Percentiles rank a stretch among this genome's conserved stretches.
phyloP scores from a whole-genome alignment of 2,113 vertebrate genomes.

The Cyrtonyx montezumae region DNA sequence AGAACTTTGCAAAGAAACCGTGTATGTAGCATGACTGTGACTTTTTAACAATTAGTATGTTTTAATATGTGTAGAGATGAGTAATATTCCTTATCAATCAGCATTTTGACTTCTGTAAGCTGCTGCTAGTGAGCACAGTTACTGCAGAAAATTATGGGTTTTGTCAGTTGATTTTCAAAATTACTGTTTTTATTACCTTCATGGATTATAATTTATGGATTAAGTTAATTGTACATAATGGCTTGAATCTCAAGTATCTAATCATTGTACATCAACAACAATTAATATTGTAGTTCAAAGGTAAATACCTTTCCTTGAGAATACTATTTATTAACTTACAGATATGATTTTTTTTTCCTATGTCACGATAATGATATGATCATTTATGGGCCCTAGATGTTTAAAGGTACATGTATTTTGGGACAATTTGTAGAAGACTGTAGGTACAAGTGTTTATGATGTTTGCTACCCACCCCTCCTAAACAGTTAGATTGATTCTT shows the following conservation, averaged over 20 bases:
- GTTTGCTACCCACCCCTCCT: background rate
- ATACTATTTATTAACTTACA: background rate
- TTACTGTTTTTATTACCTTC: background rate
- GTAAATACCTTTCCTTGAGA: background rate
- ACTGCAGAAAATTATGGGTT: slow-evolving; percentile 24
- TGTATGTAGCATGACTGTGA: background rate
- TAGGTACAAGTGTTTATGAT: background rate
- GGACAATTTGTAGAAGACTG: background rate
- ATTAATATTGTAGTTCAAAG: background rate
- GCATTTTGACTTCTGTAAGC: background rate
- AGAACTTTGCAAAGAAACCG: background rate
- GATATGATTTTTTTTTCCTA: background rate
- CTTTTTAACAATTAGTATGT: background rate
- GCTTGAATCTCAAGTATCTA: slow-evolving; percentile 14
- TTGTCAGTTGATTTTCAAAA: slow-evolving; percentile 31
- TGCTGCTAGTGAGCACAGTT: background rate
- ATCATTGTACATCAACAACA: background rate
- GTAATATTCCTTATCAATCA: background rate
- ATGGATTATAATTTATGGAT: slow-evolving; percentile 19
- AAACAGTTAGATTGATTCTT: background rate
- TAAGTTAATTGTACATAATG: slow-evolving; percentile 22
- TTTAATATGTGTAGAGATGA: background rate
- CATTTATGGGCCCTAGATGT: background rate
- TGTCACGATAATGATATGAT: background rate
- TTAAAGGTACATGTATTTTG: background rate